These are phyloP conservation scores for Lonchura striata DNA, from an alignment of 2,113 vertebrate genomes.

Conservation along the genomic window DNA sequence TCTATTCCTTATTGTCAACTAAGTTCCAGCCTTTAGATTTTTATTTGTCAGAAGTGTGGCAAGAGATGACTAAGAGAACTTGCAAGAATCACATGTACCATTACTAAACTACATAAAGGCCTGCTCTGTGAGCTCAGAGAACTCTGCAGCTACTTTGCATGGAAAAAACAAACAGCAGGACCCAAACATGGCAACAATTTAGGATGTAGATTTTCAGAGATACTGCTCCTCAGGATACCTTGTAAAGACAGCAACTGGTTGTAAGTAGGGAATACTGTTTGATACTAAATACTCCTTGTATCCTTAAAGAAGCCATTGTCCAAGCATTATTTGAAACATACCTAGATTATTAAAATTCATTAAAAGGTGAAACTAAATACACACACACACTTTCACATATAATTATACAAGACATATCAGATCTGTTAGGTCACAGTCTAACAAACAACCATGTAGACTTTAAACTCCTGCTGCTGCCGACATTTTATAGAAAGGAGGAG, in stretches of 20 bases:
- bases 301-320: background rate
- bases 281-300: background rate
- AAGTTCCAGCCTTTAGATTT: background rate
- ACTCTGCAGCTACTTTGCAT: background rate
- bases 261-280: background rate
- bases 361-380: background rate
- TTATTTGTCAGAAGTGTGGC: background rate
- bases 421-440: background rate
- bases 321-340: background rate
- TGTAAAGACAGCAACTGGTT: background rate
- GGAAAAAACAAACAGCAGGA: background rate
- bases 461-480: background rate
- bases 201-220: background rate
- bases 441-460: background rate
- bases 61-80: slow-evolving; percentile 43
- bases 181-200: background rate
- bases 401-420: background rate
- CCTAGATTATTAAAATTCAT: background rate
- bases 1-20: background rate
- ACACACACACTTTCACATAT: background rate
- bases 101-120: background rate
- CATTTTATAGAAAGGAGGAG: background rate
- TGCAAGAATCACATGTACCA: background rate
- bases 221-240: background rate
- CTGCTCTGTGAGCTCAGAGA: background rate